phyloP scores from a whole-genome alignment of 1,140 invertebrate species.

The Sitophilus oryzae region DNA sequence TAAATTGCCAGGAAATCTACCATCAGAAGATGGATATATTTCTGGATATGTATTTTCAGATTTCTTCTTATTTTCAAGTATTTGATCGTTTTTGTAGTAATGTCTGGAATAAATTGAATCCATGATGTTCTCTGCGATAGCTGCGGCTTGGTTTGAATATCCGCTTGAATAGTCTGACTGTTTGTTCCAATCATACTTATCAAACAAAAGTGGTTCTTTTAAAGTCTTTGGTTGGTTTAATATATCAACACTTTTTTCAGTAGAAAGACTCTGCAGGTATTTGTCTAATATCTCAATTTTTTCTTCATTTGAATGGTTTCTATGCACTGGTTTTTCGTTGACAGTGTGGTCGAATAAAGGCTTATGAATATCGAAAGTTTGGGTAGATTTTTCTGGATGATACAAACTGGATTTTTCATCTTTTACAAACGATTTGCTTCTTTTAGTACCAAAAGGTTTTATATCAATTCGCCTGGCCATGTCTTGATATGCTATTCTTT shows the following conservation, averaged over 20 bases:
- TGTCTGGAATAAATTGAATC: constrained; percentile 30
- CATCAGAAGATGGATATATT: not conserved
- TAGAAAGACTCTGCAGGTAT: constrained; percentile 18
- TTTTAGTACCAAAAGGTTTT: too few relatives aligned
- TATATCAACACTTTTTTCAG: constrained; percentile 3
- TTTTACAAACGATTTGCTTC: constrained; percentile 1
- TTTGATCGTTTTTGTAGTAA: constrained; percentile 12
- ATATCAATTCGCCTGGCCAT: not conserved
- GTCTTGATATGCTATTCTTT: constrained; percentile 4
- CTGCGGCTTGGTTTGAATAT: constrained; percentile 21
- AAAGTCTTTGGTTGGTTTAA: not conserved
- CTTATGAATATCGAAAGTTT: not conserved
- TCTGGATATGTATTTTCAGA: not conserved
- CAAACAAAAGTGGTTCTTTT: not conserved
- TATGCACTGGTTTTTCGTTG: not conserved
- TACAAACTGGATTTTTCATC: not conserved
- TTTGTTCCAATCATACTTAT: not conserved
- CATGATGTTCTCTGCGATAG: constrained; percentile 33
- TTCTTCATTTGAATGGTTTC: constrained; percentile 11
- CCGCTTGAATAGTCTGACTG: not conserved
- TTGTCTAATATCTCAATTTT: constrained; percentile 22
- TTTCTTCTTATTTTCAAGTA: not conserved
- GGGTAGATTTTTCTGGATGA: not conserved
- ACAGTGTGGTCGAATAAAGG: not conserved
- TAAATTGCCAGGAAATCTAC: too few relatives aligned